Base-by-base conservation (phyloP, 2,888 invertebrate genomes). In the Stenotaenia linearis region DNA sequence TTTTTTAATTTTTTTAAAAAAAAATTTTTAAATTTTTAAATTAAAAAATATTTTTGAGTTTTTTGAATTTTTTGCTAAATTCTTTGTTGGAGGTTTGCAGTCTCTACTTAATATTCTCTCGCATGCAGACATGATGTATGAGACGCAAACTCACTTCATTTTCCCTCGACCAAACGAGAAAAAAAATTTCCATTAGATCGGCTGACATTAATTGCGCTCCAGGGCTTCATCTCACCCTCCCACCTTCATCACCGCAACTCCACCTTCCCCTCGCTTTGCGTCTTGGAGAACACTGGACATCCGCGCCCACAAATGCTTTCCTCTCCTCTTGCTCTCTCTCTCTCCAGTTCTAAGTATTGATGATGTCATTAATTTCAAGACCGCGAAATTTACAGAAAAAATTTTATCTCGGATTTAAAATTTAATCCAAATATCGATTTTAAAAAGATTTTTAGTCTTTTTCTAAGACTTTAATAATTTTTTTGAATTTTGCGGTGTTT, bases 181-280 rank as follows among this genome's bases (percentile, higher is more conserved):
- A 69, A 69, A 69, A 69, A 69, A 69, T n/a, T 69, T 69, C 69
- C 69, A 69, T 69, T 69, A 69, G 69, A 69, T 69, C 69, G 69
- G 69, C 23, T 69, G 69, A 69, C 69, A 69, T 69, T 69, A 69
- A 69, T 69, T 69, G 69, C 69, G 69, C 69, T 69, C 69, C 69
- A 69, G 69, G 69, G 69, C 69, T 69, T 69, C 69, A 28, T 69
- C 12, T 69, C 69, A 28, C 69, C 69, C 69, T 69, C 69, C 69
- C 69, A 69, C 69, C 69, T 69, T 69, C 69, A 69, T 69, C 25
- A 28, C 69, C 69, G n/a, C 23, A 69, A 69, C 69, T n/a, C 69
- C 10, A 28, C 69, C 28, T 21, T 21, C 28, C 28, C 1, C 9
- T 28, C 28, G 0, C 21, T 12, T 28, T 1, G 69, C 25, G 28